Conservation (phyloP, 2,113 vertebrate genomes). For the Etia nguti region DNA sequence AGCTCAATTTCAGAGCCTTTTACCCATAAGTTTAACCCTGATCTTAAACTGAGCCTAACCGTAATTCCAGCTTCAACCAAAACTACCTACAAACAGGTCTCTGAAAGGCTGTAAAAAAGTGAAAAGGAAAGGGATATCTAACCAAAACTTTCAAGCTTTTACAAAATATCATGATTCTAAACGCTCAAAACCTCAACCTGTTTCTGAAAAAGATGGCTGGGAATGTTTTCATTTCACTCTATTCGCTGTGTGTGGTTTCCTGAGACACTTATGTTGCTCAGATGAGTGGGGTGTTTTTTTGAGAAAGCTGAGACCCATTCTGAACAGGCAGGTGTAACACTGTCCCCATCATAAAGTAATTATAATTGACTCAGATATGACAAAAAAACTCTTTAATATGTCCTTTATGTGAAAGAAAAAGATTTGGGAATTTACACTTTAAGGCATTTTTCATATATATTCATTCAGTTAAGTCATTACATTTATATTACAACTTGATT, state of each 20-base stretch:
- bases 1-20: background rate
- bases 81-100: background rate
- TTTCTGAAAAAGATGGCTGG: background rate
- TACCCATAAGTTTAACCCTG: background rate
- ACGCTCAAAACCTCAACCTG: background rate
- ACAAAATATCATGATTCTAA: background rate
- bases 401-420: background rate
- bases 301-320: background rate
- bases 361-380: background rate
- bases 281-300: background rate
- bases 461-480: background rate
- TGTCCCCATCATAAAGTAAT: background rate
- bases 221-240: background rate
- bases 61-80: background rate
- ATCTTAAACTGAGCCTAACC: rapidly evolving
- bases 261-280: background rate
- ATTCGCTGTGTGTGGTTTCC: background rate
- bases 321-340: rapidly evolving
- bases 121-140: background rate
- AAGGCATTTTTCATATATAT: background rate
- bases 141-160: background rate
- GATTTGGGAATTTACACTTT: background rate
- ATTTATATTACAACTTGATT: slow-evolving; percentile 5
- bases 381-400: background rate
- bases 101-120: background rate